These are phyloP conservation scores for Oxyruncus cristatus DNA, from an alignment of 2,113 vertebrate species.

Conservation along the genomic window DNA sequence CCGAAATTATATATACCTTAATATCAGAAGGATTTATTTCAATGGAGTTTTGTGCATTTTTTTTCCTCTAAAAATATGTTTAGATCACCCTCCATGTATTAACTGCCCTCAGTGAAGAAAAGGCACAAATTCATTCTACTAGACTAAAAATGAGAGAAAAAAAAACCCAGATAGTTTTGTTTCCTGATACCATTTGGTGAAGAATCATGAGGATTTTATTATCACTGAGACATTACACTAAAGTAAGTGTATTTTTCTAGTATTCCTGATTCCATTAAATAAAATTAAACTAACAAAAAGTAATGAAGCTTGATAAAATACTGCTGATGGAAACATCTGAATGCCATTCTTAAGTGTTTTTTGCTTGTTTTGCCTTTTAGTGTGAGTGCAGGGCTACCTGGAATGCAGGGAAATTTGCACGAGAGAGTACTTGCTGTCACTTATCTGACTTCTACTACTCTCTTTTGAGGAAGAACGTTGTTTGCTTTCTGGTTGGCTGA, in stretches of 20 bases:
- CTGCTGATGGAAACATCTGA: slow-evolving; percentile 68
- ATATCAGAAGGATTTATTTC: not conserved
- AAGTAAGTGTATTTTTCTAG: slow-evolving; percentile 54
- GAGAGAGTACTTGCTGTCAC: slow-evolving; percentile 59
- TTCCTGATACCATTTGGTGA: slow-evolving; percentile 25
- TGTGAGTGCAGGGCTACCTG: slow-evolving; percentile 23
- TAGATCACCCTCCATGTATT: not conserved
- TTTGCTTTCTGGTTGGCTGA: slow-evolving; percentile 62
- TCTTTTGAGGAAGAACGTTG: slow-evolving; percentile 47
- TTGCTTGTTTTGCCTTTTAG: slow-evolving; percentile 68
- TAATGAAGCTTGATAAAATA: slow-evolving; percentile 73
- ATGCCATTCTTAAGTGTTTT: slow-evolving; percentile 64
- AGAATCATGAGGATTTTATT: slow-evolving; percentile 57
- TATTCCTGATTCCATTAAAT: slow-evolving; percentile 56
- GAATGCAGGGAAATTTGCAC: slow-evolving; percentile 64
- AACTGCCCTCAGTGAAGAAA: not conserved
- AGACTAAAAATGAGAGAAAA: not conserved
- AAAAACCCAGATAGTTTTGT: not conserved
- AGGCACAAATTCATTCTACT: not conserved
- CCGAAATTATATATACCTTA: not conserved
- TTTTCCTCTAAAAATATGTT: not conserved
- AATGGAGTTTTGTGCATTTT: not conserved
- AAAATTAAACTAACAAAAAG: slow-evolving; percentile 71
- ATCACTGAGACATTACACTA: slow-evolving; percentile 40
- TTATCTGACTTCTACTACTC: slow-evolving; percentile 56